Evolutionary conservation across 1,140 invertebrate species (phyloP).

Genomic region (Drosophila arizonae): DNA sequence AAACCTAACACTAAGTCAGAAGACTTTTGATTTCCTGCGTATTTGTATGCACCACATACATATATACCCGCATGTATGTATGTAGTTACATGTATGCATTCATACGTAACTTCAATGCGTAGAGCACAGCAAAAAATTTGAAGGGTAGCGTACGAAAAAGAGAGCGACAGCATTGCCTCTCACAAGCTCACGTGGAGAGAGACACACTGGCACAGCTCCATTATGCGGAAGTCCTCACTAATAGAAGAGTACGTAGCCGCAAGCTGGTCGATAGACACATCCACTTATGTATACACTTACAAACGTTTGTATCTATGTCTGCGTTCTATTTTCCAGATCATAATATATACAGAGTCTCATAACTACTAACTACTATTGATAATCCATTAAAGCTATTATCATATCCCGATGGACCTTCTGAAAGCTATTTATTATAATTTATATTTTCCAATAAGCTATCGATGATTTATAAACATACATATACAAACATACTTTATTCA

Average conservation of each 20-base stretch:
- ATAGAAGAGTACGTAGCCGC: conserved; percentile 19
- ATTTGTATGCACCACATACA: neutral
- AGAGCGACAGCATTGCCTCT: neutral
- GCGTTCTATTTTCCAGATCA: neutral
- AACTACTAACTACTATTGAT: neutral
- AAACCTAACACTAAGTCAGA: neutral
- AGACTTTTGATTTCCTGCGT: too few relatives aligned
- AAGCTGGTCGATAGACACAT: conserved; percentile 21
- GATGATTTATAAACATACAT: too few relatives aligned
- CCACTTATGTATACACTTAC: conserved; percentile 1
- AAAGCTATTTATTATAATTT: too few relatives aligned
- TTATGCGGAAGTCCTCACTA: conserved; percentile 16
- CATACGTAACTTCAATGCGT: conserved; percentile 16
- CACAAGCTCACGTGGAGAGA: neutral
- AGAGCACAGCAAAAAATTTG: conserved; percentile 1
- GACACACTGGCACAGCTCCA: conserved; percentile 23
- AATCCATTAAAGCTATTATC: neutral
- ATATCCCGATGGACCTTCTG: too few relatives aligned
- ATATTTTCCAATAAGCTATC: too few relatives aligned
- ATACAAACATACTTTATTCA: too few relatives aligned
- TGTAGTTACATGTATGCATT: conserved; percentile 1
- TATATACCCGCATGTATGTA: neutral
- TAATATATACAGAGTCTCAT: neutral
- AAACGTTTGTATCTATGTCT: conserved; percentile 4
- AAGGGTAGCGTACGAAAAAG: conserved; percentile 18